These are phyloP conservation scores for Ameiurus melas DNA, from an alignment of 2,113 vertebrate species.

Conservation along the genomic window DNA sequence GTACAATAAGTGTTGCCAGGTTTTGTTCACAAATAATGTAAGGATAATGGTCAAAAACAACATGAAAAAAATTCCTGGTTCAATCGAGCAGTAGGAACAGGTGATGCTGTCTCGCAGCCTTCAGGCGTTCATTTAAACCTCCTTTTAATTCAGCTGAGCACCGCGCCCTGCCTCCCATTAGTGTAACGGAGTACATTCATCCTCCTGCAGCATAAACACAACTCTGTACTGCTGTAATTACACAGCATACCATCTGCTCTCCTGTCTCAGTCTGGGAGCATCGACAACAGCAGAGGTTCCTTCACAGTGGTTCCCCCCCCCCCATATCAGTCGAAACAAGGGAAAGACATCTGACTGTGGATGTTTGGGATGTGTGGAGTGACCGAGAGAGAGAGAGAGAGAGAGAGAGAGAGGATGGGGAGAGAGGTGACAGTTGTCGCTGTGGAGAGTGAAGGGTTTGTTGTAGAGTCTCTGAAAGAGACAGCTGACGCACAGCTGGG, in stretches of 20 bases:
- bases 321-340: neutral
- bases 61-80: too few species aligned
- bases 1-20: too few species aligned
- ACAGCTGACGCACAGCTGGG: slow-evolving; percentile 80
- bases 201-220: slow-evolving; percentile 2
- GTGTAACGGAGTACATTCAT: neutral
- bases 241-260: neutral
- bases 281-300: neutral
- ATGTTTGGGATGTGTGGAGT: neutral
- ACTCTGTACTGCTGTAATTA: neutral
- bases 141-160: slow-evolving; percentile 6
- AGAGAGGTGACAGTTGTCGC: slow-evolving; percentile 36
- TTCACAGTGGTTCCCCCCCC: too few species aligned
- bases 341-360: neutral
- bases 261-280: neutral
- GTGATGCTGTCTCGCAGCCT: neutral
- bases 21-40: too few species aligned
- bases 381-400: neutral
- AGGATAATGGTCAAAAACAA: too few species aligned
- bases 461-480: slow-evolving; percentile 62
- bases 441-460: slow-evolving; percentile 40
- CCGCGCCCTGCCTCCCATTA: neutral
- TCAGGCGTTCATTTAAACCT: neutral
- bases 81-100: slow-evolving; percentile 2
- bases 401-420: neutral